phyloP scores from a whole-genome alignment of 2,113 vertebrate species.

The Zosterops borbonicus region DNA sequence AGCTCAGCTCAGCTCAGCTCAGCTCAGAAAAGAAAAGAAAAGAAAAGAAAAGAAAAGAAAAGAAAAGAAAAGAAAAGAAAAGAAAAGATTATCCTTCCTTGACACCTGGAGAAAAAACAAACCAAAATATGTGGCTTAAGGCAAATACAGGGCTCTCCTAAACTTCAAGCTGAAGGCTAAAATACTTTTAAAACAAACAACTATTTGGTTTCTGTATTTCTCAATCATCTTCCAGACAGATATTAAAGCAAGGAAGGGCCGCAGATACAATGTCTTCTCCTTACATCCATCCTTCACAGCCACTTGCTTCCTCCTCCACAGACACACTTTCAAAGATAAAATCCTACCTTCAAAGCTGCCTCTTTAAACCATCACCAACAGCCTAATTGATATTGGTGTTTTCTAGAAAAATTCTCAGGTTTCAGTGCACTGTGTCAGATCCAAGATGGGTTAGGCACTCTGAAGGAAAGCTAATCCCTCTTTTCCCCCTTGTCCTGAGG shows the following conservation, averaged over 20 bases:
- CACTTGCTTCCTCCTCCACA: not conserved
- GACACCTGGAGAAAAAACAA: not conserved
- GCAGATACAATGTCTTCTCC: not conserved
- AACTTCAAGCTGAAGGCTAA: not conserved
- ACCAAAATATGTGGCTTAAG: not conserved
- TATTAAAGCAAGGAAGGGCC: not conserved
- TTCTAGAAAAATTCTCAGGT: not conserved
- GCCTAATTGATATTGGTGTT: not conserved
- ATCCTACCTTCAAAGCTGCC: not conserved
- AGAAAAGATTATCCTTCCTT: not conserved
- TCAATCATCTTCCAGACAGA: not conserved
- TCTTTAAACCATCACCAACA: not conserved
- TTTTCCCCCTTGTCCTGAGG: not conserved
- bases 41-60: not conserved
- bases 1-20: no score
- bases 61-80: not conserved
- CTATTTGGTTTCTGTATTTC: constrained; percentile 3
- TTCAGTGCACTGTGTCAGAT: not conserved
- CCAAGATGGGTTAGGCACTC: not conserved
- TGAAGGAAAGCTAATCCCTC: not conserved
- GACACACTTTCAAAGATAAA: not conserved
- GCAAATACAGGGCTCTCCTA: not conserved
- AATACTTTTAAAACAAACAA: not conserved
- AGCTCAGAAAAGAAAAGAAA: no score
- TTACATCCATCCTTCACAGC: not conserved